These are phyloP conservation scores for Himalopsyche tibetana DNA, from an alignment of 2,888 invertebrate species.

Conservation along the genomic window DNA sequence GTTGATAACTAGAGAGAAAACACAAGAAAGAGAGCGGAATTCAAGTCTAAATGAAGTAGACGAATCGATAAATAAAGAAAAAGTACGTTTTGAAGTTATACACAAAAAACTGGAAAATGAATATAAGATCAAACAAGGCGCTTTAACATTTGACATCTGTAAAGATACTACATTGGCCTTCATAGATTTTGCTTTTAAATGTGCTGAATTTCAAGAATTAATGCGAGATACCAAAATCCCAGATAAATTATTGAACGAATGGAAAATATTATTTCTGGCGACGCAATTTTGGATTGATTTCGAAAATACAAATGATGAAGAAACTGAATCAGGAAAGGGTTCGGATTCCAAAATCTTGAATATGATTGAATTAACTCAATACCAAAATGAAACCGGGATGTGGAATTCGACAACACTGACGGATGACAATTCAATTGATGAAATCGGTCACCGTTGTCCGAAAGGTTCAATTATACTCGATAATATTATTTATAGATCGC, in stretches of 20 bases:
- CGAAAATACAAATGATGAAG: constrained; percentile 70
- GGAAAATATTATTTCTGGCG: constrained; percentile 77
- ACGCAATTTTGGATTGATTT: constrained; percentile 73
- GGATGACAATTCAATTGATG: constrained; percentile 72
- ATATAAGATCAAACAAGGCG: constrained; percentile 53
- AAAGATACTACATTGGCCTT: constrained; percentile 76
- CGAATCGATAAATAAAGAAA: constrained; percentile 34
- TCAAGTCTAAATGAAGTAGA: neutral
- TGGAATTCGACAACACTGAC: constrained; percentile 76
- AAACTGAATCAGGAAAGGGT: constrained; percentile 69
- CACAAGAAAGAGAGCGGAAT: constrained; percentile 72
- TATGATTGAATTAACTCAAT: constrained; percentile 77
- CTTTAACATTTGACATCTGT: constrained; percentile 73
- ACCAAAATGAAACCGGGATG: constrained; percentile 75
- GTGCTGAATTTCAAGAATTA: constrained; percentile 74
- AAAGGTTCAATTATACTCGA: constrained; percentile 74
- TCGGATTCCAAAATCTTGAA: constrained; percentile 76
- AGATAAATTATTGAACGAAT: constrained; percentile 75
- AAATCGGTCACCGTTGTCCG: constrained; percentile 73
- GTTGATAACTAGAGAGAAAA: constrained; percentile 76
- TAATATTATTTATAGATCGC: constrained; percentile 76
- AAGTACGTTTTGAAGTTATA: constrained; percentile 54
- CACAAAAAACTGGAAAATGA: neutral
- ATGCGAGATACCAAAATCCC: constrained; percentile 73
- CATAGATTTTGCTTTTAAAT: constrained; percentile 76